These are phyloP conservation scores for Chloroclysta siterata DNA, from an alignment of 2,888 invertebrate species.

Conservation along the genomic window DNA sequence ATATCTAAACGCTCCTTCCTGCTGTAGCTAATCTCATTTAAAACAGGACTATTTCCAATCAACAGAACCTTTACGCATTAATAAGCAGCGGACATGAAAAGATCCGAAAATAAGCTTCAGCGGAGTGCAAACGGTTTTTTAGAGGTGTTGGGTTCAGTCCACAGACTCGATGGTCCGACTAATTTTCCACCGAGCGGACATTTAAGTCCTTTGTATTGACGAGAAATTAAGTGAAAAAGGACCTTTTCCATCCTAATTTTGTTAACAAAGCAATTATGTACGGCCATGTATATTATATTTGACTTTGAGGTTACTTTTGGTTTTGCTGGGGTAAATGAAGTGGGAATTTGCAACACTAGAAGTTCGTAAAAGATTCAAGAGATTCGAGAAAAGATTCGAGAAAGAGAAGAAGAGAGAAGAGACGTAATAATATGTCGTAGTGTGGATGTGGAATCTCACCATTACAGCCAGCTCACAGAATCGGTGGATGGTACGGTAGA, in stretches of 20 bases:
- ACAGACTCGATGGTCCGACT: constrained; percentile 80
- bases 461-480: too few species aligned
- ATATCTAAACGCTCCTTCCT: too few species aligned
- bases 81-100: constrained; percentile 78
- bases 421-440: too few species aligned
- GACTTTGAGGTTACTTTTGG: constrained; percentile 38
- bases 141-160: constrained; percentile 81
- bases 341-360: not conserved
- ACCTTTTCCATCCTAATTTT: constrained; percentile 55
- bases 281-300: constrained; percentile 59
- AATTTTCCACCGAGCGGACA: constrained; percentile 83
- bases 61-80: constrained; percentile 67
- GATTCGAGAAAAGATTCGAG: too few species aligned
- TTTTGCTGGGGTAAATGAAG: constrained; percentile 10
- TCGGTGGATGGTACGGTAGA: too few species aligned
- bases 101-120: constrained; percentile 81
- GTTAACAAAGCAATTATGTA: constrained; percentile 65
- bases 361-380: not conserved
- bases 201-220: constrained; percentile 79
- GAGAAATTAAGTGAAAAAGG: constrained; percentile 77
- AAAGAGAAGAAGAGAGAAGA: too few species aligned
- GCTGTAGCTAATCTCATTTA: constrained; percentile 18
- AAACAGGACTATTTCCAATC: constrained; percentile 27
- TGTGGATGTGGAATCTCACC: too few species aligned
- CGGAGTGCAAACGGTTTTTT: constrained; percentile 80